Base-by-base conservation (phyloP, 2,113 vertebrate genomes). In the Dendropsophus ebraccatus region DNA sequence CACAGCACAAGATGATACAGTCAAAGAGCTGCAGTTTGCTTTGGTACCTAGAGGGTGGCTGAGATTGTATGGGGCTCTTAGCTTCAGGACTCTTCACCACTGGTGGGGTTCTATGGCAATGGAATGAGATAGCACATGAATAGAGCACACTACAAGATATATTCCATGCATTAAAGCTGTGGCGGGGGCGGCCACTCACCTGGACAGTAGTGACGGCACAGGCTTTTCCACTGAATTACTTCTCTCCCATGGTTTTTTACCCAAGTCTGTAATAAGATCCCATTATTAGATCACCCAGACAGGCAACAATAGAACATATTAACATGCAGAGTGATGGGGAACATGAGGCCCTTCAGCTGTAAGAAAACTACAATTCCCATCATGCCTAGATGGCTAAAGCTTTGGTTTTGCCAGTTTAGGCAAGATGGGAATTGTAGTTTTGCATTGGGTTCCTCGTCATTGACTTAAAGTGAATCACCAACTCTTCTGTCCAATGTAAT, bases 241-340 rank as follows among this genome's bases (percentile, higher is more conserved):
- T 89, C 97, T 94, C 82, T 99, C 98, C 98, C 98, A 99, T 88
- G 96, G 98, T 92, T 98, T 99, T 94, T 97, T 98, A 91, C 96
- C 88, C 90, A 96, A 93, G 91, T 99, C 97, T 99, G 89, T 37
- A 91, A 89, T 52, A 28, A 56, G 5, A 80, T 14, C 23, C 28
- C 23, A 28, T 28, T 47, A 65, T 81, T 65, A 65, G 14, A 65
- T 12, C 19, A 54, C 28, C 28, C 2, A 28, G 17, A 19, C 47
- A 50, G n/a, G n/a, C n/a, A n/a, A n/a, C n/a, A n/a, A n/a, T n/a
- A n/a, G n/a, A n/a, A n/a, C n/a, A n/a, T n/a, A 41, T 41, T 41
- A 3, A 5, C 41, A 41, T 41, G 8, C 41, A 41, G 41, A 41
- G 41, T n/a, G n/a, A n/a, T n/a, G n/a, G n/a, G n/a, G n/a, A n/a